Percentiles rank a stretch among this genome's conserved stretches.
Conservation (phyloP, 2,888 invertebrate genomes). For the Parnassius smintheus region DNA sequence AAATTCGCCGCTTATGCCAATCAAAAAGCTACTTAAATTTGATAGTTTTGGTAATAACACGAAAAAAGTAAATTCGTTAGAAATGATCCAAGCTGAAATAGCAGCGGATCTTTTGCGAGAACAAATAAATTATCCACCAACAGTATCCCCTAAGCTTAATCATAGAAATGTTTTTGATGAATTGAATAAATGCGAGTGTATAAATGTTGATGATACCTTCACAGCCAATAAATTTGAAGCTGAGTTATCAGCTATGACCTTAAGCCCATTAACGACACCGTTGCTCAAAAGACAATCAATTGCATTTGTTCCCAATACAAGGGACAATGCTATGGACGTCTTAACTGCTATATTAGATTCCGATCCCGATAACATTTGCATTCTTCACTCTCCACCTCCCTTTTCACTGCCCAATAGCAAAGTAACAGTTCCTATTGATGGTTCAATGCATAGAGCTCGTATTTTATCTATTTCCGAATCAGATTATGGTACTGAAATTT, state of each 20-base stretch:
- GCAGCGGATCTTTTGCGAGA: conserved; percentile 83
- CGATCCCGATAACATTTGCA: conserved; percentile 68
- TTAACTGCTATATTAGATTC: conserved; percentile 74
- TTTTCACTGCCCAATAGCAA: conserved; percentile 78
- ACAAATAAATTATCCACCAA: conserved; percentile 86
- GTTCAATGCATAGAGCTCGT: conserved; percentile 82
- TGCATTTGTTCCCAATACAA: conserved; percentile 60
- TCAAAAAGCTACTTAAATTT: conserved; percentile 81
- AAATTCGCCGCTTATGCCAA: conserved; percentile 85
- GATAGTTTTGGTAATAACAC: conserved; percentile 68
- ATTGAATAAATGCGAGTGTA: conserved; percentile 58
- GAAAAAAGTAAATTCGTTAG: conserved; percentile 76
- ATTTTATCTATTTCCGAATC: conserved; percentile 83
- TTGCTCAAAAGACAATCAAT: conserved; percentile 67
- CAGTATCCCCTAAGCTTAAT: conserved; percentile 81
- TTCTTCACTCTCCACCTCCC: conserved; percentile 68
- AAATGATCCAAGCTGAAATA: conserved; percentile 82
- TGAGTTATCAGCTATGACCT: conserved; percentile 63
- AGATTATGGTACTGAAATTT: conserved; percentile 87
- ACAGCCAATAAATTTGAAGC: conserved; percentile 60
- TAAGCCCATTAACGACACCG: conserved; percentile 72
- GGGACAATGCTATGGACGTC: conserved; percentile 66
- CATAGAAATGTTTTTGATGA: conserved; percentile 56
- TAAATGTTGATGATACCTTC: conserved; percentile 48
- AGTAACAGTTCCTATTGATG: conserved; percentile 83